Evolutionary conservation across 2,113 vertebrate species (phyloP).

Genomic region (Mola mola): DNA sequence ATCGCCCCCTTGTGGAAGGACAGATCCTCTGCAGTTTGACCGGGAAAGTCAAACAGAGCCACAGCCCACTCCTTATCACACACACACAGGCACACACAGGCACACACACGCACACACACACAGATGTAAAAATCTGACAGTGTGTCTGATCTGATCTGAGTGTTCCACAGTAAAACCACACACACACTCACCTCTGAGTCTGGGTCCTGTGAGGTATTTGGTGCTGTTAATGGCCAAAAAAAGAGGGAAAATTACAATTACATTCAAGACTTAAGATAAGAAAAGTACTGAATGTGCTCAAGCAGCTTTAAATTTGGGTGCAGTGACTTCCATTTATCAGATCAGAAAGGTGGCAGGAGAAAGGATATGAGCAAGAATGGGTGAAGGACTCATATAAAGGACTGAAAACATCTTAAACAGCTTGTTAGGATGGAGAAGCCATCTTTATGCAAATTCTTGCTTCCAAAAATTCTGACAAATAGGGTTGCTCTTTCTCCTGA

Average conservation of each 20-base stretch:
- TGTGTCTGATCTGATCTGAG: background rate
- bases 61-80: constrained; percentile 83
- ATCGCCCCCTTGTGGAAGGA: constrained; percentile 88
- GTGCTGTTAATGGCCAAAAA: constrained; percentile 2
- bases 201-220: background rate
- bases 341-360: too few species aligned
- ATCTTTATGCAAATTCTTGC: too few species aligned
- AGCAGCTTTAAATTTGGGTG: too few species aligned
- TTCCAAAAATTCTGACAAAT: too few species aligned
- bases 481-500: too few species aligned
- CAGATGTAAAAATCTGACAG: background rate
- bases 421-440: too few species aligned
- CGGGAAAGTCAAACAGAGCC: constrained; percentile 89
- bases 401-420: too few species aligned
- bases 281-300: background rate
- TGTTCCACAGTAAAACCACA: background rate
- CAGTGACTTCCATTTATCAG: background rate
- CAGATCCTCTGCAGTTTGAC: constrained; percentile 89
- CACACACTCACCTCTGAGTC: constrained; percentile 33
- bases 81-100: background rate
- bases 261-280: background rate
- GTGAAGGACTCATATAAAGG: too few species aligned
- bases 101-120: background rate
- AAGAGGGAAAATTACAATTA: background rate
- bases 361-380: too few species aligned